Evolutionary conservation across 2,113 vertebrate genomes (phyloP).

Genomic region (Centropristis striata): DNA sequence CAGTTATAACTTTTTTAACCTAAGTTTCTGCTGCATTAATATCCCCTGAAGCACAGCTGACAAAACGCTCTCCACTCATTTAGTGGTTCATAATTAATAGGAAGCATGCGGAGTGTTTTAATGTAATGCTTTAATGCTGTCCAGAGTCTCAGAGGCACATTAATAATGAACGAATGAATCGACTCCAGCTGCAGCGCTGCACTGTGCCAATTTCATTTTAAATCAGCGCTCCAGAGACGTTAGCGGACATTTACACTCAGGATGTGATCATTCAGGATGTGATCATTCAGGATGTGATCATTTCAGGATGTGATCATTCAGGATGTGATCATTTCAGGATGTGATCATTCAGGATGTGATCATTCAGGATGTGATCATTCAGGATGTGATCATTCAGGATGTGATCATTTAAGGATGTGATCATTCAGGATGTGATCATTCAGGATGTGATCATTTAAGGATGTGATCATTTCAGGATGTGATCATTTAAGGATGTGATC

Average conservation of each 20-base stretch:
- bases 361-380: no score
- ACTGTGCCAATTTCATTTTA: constrained; percentile 33
- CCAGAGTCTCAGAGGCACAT: constrained; percentile 14
- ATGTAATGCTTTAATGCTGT: constrained; percentile 48
- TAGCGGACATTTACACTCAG: neutral
- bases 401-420: no score
- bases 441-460: no score
- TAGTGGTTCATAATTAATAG: constrained; percentile 55
- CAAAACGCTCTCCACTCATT: constrained; percentile 29
- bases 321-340: no score
- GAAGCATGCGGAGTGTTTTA: constrained; percentile 32
- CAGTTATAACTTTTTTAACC: neutral
- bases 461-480: no score
- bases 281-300: no score
- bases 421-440: no score
- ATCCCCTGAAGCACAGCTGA: neutral
- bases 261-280: neutral
- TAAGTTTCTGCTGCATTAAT: neutral
- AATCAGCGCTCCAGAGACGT: constrained; percentile 34
- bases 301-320: no score
- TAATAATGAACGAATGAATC: constrained; percentile 45
- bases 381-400: no score
- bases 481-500: no score
- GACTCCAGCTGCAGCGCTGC: constrained; percentile 25
- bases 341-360: no score